Conservation (phyloP, 1,140 invertebrate genomes). For the Leptopilina clavipes region DNA sequence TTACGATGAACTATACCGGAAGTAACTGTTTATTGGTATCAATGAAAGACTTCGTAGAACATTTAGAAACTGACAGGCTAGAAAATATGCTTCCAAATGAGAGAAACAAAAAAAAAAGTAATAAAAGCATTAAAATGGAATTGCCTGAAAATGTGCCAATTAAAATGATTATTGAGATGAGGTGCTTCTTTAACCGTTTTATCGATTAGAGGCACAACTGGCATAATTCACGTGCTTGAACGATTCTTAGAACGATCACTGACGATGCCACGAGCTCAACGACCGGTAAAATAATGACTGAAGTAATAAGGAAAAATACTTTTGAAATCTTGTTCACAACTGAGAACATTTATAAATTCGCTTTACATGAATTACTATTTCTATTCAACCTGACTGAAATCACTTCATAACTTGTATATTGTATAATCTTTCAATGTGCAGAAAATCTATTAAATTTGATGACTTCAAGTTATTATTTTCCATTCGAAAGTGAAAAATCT, state of each 20-base stretch:
- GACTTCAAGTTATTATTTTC: too few species aligned
- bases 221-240: background rate
- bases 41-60: conserved; percentile 14
- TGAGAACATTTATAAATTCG: background rate
- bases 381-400: background rate
- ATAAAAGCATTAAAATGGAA: background rate
- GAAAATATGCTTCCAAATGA: conserved; percentile 35
- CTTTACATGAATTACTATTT: background rate
- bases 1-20: background rate
- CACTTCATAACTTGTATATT: too few species aligned
- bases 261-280: conserved; percentile 14
- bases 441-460: too few species aligned
- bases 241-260: conserved; percentile 1
- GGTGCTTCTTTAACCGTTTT: conserved; percentile 6
- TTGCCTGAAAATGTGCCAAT: conserved; percentile 13
- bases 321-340: background rate
- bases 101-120: background rate
- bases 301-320: conserved; percentile 9
- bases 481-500: too few species aligned
- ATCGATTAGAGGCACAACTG: conserved; percentile 14
- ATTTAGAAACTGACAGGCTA: conserved; percentile 41
- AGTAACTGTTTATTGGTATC: conserved; percentile 23
- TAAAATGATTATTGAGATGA: conserved; percentile 17
- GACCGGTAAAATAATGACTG: conserved; percentile 10
- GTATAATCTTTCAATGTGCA: too few species aligned